These are phyloP conservation scores for Oreonectes daqikongensis DNA, from an alignment of 2,797 vertebrate genomes.

Conservation along the genomic window DNA sequence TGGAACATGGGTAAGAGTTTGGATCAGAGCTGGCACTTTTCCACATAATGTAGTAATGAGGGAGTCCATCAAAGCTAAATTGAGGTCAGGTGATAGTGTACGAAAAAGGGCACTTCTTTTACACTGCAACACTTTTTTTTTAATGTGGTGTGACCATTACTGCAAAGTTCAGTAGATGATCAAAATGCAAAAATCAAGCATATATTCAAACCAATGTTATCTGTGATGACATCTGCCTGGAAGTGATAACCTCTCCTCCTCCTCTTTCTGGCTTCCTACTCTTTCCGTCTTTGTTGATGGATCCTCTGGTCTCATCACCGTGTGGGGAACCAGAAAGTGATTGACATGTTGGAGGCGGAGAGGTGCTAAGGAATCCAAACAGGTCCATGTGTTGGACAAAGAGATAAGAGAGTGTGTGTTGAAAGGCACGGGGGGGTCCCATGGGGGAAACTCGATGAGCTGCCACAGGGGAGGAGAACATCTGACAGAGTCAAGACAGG, in stretches of 20 bases:
- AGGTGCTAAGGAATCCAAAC: constrained; percentile 41
- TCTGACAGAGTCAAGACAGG: constrained; percentile 29
- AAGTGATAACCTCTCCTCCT: constrained; percentile 20
- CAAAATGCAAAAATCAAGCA: not conserved
- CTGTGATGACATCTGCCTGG: not conserved
- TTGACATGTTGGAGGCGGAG: constrained; percentile 31
- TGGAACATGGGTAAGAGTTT: not conserved
- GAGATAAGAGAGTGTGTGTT: constrained; percentile 46
- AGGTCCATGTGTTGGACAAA: constrained; percentile 41
- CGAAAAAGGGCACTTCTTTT: not conserved
- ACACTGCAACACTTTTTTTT: not conserved
- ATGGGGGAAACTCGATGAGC: constrained; percentile 20
- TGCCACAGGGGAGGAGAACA: constrained; percentile 25
- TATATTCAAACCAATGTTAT: constrained; percentile 6
- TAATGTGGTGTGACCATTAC: constrained; percentile 20
- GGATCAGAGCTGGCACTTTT: not conserved
- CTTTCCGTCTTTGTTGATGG: constrained; percentile 21
- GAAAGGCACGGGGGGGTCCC: constrained; percentile 33
- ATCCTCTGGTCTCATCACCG: constrained; percentile 38
- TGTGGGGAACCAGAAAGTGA: constrained; percentile 30
- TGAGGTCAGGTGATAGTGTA: constrained; percentile 16
- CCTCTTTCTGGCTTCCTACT: not conserved
- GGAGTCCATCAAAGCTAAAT: constrained; percentile 22
- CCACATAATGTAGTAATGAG: not conserved
- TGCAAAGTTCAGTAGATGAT: constrained; percentile 17